A percentile compares a stretch with the other conserved stretches of the same genome.
Conservation (phyloP, 2,888 invertebrate genomes). For the Sinhomidia bicolor region DNA sequence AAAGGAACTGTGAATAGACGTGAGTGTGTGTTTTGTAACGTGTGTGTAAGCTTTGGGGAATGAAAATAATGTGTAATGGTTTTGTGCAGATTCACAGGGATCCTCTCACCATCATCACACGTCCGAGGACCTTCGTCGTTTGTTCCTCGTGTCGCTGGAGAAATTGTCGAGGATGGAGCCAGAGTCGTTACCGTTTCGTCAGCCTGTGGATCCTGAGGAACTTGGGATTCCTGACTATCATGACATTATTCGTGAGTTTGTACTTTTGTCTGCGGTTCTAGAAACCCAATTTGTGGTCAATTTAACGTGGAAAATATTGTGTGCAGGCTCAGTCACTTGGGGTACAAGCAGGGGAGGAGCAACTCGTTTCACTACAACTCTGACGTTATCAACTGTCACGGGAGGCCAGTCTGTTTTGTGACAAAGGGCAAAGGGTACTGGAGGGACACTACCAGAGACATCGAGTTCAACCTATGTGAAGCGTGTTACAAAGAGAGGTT, state of each 20-base stretch:
- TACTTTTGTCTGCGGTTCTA: no score
- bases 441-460: conserved; percentile 13
- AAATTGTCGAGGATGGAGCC: conserved; percentile 63
- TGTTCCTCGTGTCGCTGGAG: conserved; percentile 56
- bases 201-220: conserved; percentile 59
- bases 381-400: conserved; percentile 53
- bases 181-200: conserved; percentile 63
- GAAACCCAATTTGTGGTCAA: no score
- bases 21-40: no score
- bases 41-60: no score
- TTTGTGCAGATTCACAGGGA: background rate
- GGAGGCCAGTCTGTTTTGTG: conserved; percentile 65
- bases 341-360: conserved; percentile 58
- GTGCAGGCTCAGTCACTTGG: no score
- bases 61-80: no score
- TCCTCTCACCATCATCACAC: conserved; percentile 1
- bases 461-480: conserved; percentile 40
- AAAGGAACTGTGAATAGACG: no score
- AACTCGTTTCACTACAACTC: conserved; percentile 66
- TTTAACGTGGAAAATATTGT: no score
- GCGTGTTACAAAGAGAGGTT: conserved; percentile 22
- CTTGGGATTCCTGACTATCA: conserved; percentile 63
- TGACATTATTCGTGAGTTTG: conserved; percentile 56
- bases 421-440: conserved; percentile 32
- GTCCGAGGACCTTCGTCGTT: conserved; percentile 52